Base-by-base conservation (phyloP, 1,140 invertebrate species). In the Paraescarpia echinospica region DNA sequence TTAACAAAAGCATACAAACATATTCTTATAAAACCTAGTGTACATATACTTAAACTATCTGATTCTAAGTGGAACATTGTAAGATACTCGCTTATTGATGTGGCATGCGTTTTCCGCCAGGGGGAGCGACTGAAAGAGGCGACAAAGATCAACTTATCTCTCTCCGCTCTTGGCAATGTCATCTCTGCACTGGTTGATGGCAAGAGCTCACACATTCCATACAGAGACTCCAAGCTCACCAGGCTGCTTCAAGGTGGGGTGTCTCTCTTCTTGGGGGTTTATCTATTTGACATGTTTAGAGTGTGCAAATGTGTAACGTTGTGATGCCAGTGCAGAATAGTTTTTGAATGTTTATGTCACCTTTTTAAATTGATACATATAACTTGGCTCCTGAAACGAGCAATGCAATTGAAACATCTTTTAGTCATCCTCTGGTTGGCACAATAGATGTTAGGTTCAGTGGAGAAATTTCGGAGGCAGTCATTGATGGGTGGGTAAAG, bases 151-250 rank as follows among this genome's bases (percentile, higher is more conserved):
- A 99, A 99, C 96, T 97, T 99, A 94, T 98, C 98, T 1, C 96
- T 99, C 22, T 99, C 98, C 35, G 98, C 98, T 1, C 96, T 99
- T 93, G 98, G 98, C 35, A 99, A 99, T 96, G 99, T 99, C 14
- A 99, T 99, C 94, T 98, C 98, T 35, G 98, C 98, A 0, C 96
- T 99, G 89, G 98, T 98, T 91, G 96, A 96, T 94, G 95, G 95
- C 41, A 96, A 96, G 96, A 98, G 97, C 93, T 97, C 97, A 33
- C 96, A 98, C 94, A 96, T 99, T 93, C 98, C 99, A 4, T 99
- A 99, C 96, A 97, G 98, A 95, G 98, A 99, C 96, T 99, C 98
- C 5, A 99, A 99, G 96, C 96, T 99, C 89, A 99, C 98, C 0
- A 96, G 98, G 91, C 96, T 99, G 51, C 96, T 99, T 91, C 98